Evolutionary conservation across 2,113 vertebrate species (phyloP).

Genomic region (Peromyscus californicus): DNA sequence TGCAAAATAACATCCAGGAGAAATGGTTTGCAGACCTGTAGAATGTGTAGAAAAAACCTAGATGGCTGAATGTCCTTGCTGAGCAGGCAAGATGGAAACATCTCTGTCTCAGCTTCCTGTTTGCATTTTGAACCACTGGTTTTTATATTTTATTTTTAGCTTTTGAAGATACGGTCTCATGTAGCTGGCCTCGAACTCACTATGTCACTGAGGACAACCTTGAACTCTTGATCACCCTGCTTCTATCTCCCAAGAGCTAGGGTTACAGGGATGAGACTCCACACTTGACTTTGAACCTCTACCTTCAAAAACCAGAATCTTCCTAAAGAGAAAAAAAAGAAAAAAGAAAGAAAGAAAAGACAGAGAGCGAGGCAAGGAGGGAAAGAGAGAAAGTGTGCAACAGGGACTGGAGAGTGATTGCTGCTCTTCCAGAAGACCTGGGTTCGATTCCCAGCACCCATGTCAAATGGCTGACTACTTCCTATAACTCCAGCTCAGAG

Average conservation of each 20-base stretch:
- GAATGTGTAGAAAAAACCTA: background rate
- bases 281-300: background rate
- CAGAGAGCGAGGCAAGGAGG: background rate
- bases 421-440: background rate
- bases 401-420: background rate
- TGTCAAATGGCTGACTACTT: background rate
- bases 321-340: background rate
- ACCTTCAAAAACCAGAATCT: conserved; percentile 6
- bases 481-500: background rate
- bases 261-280: background rate
- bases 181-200: background rate
- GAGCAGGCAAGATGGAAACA: background rate
- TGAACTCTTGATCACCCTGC: background rate
- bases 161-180: background rate
- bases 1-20: background rate
- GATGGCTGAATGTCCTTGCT: background rate
- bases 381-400: background rate
- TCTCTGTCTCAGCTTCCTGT: background rate
- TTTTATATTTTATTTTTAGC: background rate
- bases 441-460: background rate
- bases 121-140: background rate
- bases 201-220: background rate
- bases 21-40: background rate
- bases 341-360: no score
- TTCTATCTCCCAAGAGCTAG: background rate